phyloP scores from a whole-genome alignment of 2,797 vertebrate genomes.

The Anguilla marmorata region DNA sequence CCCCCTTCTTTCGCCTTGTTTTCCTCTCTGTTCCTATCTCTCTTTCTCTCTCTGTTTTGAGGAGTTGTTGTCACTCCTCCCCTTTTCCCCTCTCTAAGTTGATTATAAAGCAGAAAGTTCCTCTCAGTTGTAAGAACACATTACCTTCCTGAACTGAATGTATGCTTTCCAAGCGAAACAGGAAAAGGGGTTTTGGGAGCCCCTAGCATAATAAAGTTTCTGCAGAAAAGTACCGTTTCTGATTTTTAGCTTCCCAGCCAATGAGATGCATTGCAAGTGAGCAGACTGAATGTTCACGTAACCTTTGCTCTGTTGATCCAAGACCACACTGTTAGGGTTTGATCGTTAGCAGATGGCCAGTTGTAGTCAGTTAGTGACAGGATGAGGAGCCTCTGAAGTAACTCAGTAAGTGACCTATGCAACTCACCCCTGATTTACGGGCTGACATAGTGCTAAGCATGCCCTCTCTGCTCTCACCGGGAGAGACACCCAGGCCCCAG shows the following conservation, averaged over 20 bases:
- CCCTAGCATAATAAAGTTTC: constrained; percentile 82
- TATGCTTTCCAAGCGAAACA: constrained; percentile 87
- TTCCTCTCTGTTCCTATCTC: constrained; percentile 18
- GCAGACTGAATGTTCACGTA: constrained; percentile 59
- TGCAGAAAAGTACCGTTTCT: constrained; percentile 69
- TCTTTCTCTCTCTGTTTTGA: constrained; percentile 25
- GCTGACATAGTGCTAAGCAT: neutral
- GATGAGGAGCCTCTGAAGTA: constrained; percentile 41
- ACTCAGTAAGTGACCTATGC: constrained; percentile 41
- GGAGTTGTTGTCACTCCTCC: constrained; percentile 25
- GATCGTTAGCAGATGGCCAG: constrained; percentile 58
- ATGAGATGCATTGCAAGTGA: constrained; percentile 60
- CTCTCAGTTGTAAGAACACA: constrained; percentile 86
- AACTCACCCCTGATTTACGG: constrained; percentile 7
- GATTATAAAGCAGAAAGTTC: constrained; percentile 53
- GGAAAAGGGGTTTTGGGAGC: constrained; percentile 84
- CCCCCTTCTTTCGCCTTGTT: neutral
- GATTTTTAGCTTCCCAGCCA: constrained; percentile 70
- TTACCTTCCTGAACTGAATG: constrained; percentile 82
- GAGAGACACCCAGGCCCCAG: neutral
- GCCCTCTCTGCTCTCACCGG: neutral
- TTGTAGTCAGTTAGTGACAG: constrained; percentile 43
- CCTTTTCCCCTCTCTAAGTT: constrained; percentile 33
- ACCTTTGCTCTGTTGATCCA: constrained; percentile 68
- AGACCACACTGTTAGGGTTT: constrained; percentile 67